Evolutionary conservation across 2,113 vertebrate species (phyloP).

Genomic region (Anguilla japonica): DNA sequence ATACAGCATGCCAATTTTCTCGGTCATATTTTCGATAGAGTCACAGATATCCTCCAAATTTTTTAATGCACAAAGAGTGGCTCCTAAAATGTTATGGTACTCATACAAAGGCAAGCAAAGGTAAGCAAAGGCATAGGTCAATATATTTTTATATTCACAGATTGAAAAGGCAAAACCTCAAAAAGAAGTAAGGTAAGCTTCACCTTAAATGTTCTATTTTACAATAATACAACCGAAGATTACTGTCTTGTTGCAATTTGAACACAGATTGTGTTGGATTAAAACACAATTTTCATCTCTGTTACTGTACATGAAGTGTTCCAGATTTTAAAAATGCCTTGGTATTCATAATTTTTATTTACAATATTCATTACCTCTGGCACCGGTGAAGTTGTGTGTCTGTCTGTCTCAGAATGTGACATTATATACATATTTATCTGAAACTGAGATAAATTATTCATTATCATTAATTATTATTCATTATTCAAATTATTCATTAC

Average conservation of each 20-base stretch:
- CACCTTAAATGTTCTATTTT: neutral
- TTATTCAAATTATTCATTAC: neutral
- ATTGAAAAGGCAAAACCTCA: neutral
- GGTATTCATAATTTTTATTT: constrained; percentile 67
- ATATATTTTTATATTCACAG: neutral
- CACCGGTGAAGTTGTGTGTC: constrained; percentile 31
- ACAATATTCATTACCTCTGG: constrained; percentile 67
- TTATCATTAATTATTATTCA: neutral
- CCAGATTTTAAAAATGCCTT: constrained; percentile 71
- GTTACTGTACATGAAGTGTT: constrained; percentile 77
- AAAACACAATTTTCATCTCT: neutral
- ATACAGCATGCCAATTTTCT: neutral
- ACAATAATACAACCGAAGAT: neutral
- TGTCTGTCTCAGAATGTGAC: neutral
- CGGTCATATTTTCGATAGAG: neutral
- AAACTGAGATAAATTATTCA: neutral
- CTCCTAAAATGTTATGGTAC: neutral
- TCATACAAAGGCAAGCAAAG: neutral
- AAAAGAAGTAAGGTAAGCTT: neutral
- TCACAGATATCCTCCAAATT: neutral
- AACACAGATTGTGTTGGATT: neutral
- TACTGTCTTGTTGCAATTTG: neutral
- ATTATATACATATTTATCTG: neutral
- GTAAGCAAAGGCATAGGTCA: neutral
- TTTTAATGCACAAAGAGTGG: neutral